Percentiles rank a stretch among this genome's conserved stretches.
Conservation (phyloP, 2,888 invertebrate genomes). For the Dynastes tityus region DNA sequence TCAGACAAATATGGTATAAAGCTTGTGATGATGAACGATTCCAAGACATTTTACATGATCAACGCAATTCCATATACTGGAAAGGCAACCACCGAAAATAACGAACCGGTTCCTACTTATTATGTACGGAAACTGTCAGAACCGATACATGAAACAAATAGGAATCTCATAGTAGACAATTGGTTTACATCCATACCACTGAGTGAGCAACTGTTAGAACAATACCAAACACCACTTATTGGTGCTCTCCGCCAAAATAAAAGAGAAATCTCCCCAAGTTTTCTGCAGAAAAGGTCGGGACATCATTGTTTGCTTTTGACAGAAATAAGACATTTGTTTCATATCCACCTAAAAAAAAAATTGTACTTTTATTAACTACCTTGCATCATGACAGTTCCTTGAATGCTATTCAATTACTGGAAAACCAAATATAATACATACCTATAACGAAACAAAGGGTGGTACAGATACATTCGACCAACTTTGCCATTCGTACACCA, state of each 20-base stretch:
- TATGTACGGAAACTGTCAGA: constrained; percentile 57
- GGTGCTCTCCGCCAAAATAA: constrained; percentile 52
- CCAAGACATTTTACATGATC: constrained; percentile 62
- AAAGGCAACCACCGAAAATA: constrained; percentile 52
- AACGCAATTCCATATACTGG: constrained; percentile 63
- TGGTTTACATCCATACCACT: constrained; percentile 57
- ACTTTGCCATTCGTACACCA: too few relatives aligned
- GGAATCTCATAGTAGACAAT: constrained; percentile 54
- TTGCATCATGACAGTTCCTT: constrained; percentile 34
- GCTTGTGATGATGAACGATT: constrained; percentile 63
- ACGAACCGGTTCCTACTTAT: constrained; percentile 54
- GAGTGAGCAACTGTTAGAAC: constrained; percentile 53
- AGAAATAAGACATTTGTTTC: constrained; percentile 46
- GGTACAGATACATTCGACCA: constrained; percentile 25
- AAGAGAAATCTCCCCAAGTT: constrained; percentile 42
- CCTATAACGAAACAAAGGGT: constrained; percentile 49
- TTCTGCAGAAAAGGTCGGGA: too few relatives aligned
- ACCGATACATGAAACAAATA: constrained; percentile 57
- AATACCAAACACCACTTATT: constrained; percentile 1
- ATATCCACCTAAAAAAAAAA: constrained; percentile 45
- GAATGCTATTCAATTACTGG: constrained; percentile 34
- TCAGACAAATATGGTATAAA: constrained; percentile 65
- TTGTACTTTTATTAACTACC: constrained; percentile 45
- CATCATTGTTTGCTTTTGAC: constrained; percentile 47
- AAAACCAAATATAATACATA: constrained; percentile 48